phyloP scores from a whole-genome alignment of 1,140 invertebrate species.

The Bombus cullumanus region DNA sequence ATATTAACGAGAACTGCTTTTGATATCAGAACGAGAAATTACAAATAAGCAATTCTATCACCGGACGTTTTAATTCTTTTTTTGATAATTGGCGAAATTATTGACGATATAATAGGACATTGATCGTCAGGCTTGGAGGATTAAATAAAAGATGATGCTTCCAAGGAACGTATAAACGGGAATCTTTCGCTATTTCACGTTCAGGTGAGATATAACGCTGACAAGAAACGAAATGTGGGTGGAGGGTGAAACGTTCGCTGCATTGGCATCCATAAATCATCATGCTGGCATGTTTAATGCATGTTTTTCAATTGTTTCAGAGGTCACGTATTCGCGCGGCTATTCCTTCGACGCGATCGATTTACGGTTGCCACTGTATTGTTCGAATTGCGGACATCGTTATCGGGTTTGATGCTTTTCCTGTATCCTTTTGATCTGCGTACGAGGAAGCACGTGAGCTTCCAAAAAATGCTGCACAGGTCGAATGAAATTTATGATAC shows the following conservation, averaged over 20 bases:
- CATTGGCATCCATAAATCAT: constrained; percentile 57
- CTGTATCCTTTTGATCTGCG: constrained; percentile 7
- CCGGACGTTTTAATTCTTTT: neutral
- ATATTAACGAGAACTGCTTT: neutral
- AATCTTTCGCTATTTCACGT: neutral
- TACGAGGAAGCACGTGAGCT: too few species aligned
- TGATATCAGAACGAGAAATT: neutral
- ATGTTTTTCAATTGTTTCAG: constrained; percentile 69
- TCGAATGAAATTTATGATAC: neutral
- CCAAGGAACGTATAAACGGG: too few species aligned
- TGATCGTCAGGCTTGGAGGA: fast-evolving
- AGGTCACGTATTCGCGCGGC: constrained; percentile 33
- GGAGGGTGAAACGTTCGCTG: neutral
- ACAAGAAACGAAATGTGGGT: neutral
- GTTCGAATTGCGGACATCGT: constrained; percentile 28
- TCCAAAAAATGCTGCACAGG: neutral
- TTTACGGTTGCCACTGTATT: constrained; percentile 41
- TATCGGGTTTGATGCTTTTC: constrained; percentile 27
- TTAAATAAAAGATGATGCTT: neutral
- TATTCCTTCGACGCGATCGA: constrained; percentile 41
- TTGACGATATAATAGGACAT: too few species aligned
- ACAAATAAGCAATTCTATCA: neutral
- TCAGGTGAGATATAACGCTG: constrained; percentile 2
- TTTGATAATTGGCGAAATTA: too few species aligned
- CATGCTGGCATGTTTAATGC: constrained; percentile 62